These are phyloP conservation scores for Diuraphis noxia DNA, from an alignment of 1,140 invertebrate species.

Conservation along the genomic window DNA sequence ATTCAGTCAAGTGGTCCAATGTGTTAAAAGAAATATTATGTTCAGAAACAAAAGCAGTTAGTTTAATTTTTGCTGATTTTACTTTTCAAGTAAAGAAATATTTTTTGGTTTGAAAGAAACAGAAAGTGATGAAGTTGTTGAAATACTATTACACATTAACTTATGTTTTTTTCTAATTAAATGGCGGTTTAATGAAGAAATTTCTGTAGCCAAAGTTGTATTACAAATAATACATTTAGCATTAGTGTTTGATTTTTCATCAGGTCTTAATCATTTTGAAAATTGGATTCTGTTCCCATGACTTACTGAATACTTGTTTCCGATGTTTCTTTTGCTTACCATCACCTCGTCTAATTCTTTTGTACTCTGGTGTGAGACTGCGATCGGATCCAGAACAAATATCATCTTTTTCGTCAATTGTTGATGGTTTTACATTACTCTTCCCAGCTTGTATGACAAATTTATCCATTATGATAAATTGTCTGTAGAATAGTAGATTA, in stretches of 20 bases:
- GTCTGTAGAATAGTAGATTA: no score
- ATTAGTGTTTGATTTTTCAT: neutral
- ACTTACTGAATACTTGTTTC: neutral
- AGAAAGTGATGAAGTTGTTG: neutral
- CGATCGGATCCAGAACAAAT: neutral
- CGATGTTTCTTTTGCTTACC: neutral
- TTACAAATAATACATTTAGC: neutral
- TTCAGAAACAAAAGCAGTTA: neutral
- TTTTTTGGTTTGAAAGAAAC: neutral
- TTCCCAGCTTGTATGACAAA: no score
- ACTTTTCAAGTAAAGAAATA: neutral
- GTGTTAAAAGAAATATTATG: neutral
- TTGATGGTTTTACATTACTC: no score
- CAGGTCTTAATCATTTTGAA: neutral
- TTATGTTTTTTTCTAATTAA: neutral
- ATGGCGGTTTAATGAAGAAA: neutral
- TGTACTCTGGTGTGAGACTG: neutral
- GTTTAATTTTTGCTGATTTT: neutral
- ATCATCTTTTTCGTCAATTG: neutral
- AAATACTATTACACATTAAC: neutral
- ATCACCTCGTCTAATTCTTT: neutral
- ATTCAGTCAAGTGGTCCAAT: neutral
- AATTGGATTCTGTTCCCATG: neutral
- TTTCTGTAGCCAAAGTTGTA: neutral
- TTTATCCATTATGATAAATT: no score